Base-by-base conservation (phyloP, 2,113 vertebrate genomes). In the Ranitomeya imitator region DNA sequence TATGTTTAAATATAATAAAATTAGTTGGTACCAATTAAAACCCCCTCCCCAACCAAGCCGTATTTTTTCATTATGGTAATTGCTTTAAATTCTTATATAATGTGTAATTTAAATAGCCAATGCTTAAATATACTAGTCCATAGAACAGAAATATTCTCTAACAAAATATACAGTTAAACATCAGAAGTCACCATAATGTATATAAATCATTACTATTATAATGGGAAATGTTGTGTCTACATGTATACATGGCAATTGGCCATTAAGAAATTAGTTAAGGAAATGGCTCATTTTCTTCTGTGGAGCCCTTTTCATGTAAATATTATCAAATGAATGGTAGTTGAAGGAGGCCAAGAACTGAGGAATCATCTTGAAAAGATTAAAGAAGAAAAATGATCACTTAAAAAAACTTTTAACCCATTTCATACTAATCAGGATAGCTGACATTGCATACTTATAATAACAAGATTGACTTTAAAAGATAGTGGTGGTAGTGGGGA, bases 331-430 rank as follows among this genome's bases (percentile, higher is more conserved):
- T 88, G 80, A 45, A 80, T 88, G 37, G 80, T 65, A 88, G 76
- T 88, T 83, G 69, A 13, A 52, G 67, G 37, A 21, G 52, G 86
- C 18, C 51, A 45, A 73, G 54, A 51, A 55, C 63, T 74, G 23
- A 71, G 67, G 37, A 86, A 61, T 88, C 86, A 88, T 88, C 86
- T 88, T 88, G 86, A 88, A 88, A 88, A 51, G 69, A 88, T 88
- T 88, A 88, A 74, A 81, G 19, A 73, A 65, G 65, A 88, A 88
- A 83, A 77, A 76, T 83, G 14, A 77, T 77, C 31, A 74, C 19
- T 82, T 73, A 51, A 57, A 52, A 45, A 45, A 87, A 60, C 16
- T 57, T 87, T 69, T 87, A 81, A 81, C 78, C 79, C 63, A 13
- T 81, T 80, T 14, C 18, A 23, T 65, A 4, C 73, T 26, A 26